Base-by-base conservation (phyloP, 2,888 invertebrate genomes). In the Mayetiola destructor region DNA sequence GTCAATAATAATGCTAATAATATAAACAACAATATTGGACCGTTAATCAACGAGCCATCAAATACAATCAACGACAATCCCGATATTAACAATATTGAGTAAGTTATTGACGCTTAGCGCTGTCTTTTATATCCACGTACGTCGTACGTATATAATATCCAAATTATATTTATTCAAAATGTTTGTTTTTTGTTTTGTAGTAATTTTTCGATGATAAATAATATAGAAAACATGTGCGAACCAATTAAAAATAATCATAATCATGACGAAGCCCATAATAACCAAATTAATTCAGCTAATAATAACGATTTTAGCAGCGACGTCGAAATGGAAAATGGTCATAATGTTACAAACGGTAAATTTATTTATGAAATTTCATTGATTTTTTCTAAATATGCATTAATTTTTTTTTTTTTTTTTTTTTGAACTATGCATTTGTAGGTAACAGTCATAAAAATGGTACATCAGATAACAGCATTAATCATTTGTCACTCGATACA, bases 401-500 rank as follows among this genome's bases (percentile, higher is more conserved):
- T 3, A 3, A 10, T 48, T 12, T 21, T 23, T n/a, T 36, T 55
- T 59, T 29, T 56, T 21, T 21, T 42, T 62, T n/a, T n/a, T n/a
- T n/a, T n/a, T n/a, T n/a, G n/a, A n/a, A n/a, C n/a, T n/a, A n/a
- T n/a, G n/a, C 61, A 1, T 35, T 12, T 56, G 16, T 42, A 70
- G 71, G 70, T 39, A 69, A 68, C 59, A 64, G 67, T 58, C 69
- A 69, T 62, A 71, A 73, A 64, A 72, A 71, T 64, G 71, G 68
- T 61, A 68, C 62, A 70, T 37, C 20, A 42, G 39, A n/a, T 78
- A 80, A 16, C 37, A 48, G 27, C 27, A 48, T 48, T 27, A 48
- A 48, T 12, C 48, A 48, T n/a, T 27, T 16, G 72, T 80, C 82
- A 72, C 79, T 84, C 70, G 78, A 82, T 69, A 80, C 82, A 63